Evolutionary conservation across 2,113 vertebrate genomes (phyloP), one percentile per base, ranked within the genome.

Genomic region (Ageneiosus marmoratus): DNA sequence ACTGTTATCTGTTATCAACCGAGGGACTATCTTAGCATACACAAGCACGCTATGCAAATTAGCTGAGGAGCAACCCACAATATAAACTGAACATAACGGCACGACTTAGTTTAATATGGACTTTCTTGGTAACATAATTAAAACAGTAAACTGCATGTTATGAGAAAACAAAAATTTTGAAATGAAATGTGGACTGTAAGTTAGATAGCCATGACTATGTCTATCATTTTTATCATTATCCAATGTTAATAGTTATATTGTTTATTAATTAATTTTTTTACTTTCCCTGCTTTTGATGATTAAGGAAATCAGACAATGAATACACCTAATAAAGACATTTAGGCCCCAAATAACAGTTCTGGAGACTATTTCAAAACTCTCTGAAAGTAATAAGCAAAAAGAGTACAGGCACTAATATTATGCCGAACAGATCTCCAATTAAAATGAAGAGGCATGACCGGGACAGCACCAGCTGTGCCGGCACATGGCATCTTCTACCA

Each of bases 311-410:
- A 90, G 88, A 91, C 86, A 46, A 58, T 27, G 13, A 48, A 81
- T 56, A 16, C 7, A 37, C 22, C 13, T 88, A 92, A 92, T 91
- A 10, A 24, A 24, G 10, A 60, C 90, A 89, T 88, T 89, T 90
- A 87, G 86, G 89, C 91, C 90, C 81, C 70, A 85, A 85, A 62
- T 53, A 58, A 87, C 77, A 82, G 89, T 91, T 94, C 81, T 78
- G 84, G 13, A 4, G 79, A 90, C 91, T 87, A 34, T 85, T 90
- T 89, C 89, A 92, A 91, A 89, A 85, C 82, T 81, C 86, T 89
- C 87, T 84, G 80, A 22, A 93, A 89, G 81, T 89, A 89, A 89
- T 88, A 90, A 90, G 91, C 90, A 86, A 89, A 89, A 91, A 84
- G 83, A 88, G 87, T 87, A 56, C 73, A 80, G 16, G 1, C 32